phyloP scores from a whole-genome alignment of 2,888 invertebrate species.

The Eupeodes luniger region DNA sequence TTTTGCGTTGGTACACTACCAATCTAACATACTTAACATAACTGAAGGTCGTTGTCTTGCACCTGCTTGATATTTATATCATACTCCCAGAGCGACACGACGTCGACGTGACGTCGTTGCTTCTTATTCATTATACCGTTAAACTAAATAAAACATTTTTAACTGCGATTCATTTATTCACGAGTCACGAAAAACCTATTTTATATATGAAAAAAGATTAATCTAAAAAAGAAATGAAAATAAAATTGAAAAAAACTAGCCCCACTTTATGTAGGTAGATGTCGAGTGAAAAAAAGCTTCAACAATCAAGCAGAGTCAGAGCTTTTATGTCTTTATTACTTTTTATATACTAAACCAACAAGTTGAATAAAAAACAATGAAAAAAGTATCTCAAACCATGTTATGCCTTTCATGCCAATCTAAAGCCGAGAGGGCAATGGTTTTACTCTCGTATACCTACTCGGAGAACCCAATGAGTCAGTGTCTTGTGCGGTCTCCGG shows the following conservation, averaged over 20 bases:
- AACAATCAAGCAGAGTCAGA: constrained; percentile 8
- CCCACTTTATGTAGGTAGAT: constrained; percentile 19
- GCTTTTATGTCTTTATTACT: constrained; percentile 57
- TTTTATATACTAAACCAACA: constrained; percentile 13
- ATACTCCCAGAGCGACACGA: too few relatives aligned
- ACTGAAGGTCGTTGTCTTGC: too few relatives aligned
- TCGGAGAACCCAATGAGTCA: constrained; percentile 61
- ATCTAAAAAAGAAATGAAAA: not conserved
- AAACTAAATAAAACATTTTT: not conserved
- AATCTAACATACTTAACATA: too few relatives aligned
- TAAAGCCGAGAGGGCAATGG: constrained; percentile 53
- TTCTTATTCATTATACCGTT: too few relatives aligned
- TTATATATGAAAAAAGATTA: not conserved
- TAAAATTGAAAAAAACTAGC: not conserved
- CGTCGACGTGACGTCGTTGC: too few relatives aligned
- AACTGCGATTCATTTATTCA: not conserved
- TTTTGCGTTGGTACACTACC: too few relatives aligned
- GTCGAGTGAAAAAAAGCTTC: constrained; percentile 49
- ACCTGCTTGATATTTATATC: too few relatives aligned
- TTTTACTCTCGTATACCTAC: constrained; percentile 12
- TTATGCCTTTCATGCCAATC: not conserved
- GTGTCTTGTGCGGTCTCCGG: constrained; percentile 58
- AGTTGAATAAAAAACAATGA: constrained; percentile 25
- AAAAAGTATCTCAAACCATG: constrained; percentile 54
- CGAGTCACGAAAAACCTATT: not conserved